Evolutionary conservation across 2,797 vertebrate species (phyloP).

Genomic region (Lepus oiostolus): DNA sequence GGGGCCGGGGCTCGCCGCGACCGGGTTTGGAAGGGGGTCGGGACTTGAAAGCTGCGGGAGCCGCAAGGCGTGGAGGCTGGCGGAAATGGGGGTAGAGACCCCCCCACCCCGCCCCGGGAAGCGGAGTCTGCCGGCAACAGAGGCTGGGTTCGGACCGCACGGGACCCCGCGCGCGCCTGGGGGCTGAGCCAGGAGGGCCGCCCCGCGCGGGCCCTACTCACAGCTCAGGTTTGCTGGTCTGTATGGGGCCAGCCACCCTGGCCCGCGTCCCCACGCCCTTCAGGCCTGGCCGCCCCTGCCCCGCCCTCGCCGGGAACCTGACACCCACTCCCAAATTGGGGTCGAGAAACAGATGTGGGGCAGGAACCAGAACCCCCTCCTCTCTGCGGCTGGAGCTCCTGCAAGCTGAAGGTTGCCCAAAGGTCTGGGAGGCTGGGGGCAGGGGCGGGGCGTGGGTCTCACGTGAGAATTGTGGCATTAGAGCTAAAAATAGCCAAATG

Average conservation of each 20-base stretch:
- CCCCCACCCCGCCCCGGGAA: background rate
- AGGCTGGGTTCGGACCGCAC: background rate
- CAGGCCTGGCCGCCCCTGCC: slow-evolving; percentile 49
- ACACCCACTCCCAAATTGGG: slow-evolving; percentile 78
- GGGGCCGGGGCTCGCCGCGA: background rate
- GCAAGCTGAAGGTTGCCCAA: background rate
- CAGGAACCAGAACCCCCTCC: background rate
- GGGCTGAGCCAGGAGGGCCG: background rate
- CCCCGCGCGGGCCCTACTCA: slow-evolving; percentile 58
- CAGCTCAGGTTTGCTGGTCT: slow-evolving; percentile 16
- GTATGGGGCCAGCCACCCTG: slow-evolving; percentile 46
- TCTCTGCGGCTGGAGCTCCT: background rate
- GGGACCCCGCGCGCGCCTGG: background rate
- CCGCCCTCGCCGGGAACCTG: slow-evolving; percentile 62
- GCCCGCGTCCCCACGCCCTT: slow-evolving; percentile 81
- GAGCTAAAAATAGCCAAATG: slow-evolving; percentile 80
- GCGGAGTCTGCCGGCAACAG: background rate
- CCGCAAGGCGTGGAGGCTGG: background rate
- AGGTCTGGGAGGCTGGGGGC: background rate
- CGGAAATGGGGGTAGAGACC: background rate
- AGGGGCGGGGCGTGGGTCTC: slow-evolving; percentile 26
- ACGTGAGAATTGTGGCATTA: slow-evolving; percentile 66
- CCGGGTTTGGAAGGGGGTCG: background rate
- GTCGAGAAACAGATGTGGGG: slow-evolving; percentile 26
- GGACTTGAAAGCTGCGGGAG: background rate